Conservation (phyloP, 2,888 invertebrate genomes). For the Agrochola litura region DNA sequence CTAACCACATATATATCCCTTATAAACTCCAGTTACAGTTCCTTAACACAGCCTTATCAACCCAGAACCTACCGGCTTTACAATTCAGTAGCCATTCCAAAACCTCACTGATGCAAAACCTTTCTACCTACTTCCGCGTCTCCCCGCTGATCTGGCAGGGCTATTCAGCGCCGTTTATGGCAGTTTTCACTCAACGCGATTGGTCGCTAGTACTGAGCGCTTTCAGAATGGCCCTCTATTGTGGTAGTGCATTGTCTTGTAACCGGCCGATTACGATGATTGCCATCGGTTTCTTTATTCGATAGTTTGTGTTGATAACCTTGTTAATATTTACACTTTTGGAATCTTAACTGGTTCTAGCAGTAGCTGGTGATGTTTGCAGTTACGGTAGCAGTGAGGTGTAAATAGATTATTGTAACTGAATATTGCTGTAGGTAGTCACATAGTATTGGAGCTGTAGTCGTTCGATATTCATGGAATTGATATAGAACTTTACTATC, state of each 20-base stretch:
- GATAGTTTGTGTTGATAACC: slow-evolving; percentile 69
- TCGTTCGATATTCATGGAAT: slow-evolving; percentile 9
- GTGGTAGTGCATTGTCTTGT: slow-evolving; percentile 86
- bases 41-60: slow-evolving; percentile 17
- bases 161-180: slow-evolving; percentile 84
- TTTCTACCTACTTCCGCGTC: slow-evolving; percentile 70
- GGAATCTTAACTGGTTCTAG: slow-evolving; percentile 42
- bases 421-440: slow-evolving; percentile 20
- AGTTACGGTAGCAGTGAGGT: slow-evolving; percentile 18
- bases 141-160: slow-evolving; percentile 68
- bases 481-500: slow-evolving; percentile 1
- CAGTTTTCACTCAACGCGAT: slow-evolving; percentile 89
- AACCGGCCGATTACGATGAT: slow-evolving; percentile 67
- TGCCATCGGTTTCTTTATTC: slow-evolving; percentile 66
- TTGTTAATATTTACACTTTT: slow-evolving; percentile 59
- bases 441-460: slow-evolving; percentile 7
- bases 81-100: slow-evolving; percentile 50
- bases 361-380: slow-evolving; percentile 5
- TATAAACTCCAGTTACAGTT: background rate
- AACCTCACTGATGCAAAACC: slow-evolving; percentile 70
- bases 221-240: slow-evolving; percentile 76
- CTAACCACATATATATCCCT: background rate
- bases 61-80: slow-evolving; percentile 36
- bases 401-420: slow-evolving; percentile 18
- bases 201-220: slow-evolving; percentile 78